Evolutionary conservation across 2,797 vertebrate species (phyloP), one percentile per base, ranked within the genome.

Genomic region (Babyrousa celebensis): DNA sequence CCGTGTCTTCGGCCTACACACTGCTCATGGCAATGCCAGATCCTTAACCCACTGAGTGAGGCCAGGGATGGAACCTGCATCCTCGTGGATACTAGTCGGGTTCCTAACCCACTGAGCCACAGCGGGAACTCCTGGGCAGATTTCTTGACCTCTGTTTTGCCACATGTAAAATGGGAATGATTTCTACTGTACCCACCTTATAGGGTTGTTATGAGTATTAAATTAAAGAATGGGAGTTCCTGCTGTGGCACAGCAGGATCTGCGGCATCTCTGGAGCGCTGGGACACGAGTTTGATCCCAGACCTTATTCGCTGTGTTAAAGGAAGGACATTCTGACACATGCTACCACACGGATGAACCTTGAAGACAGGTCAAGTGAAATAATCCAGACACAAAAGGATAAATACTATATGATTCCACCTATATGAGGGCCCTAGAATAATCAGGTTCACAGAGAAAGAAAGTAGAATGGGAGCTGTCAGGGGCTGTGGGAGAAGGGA

Each of bases 101-200:
- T 48, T 48, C 43, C 9, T 48, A 48, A 48, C 43, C 43, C 43
- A 48, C 43, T 48, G 43, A 48, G 43, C 7, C 43, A 48, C 43
- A 48, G 9, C 43, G 9, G 43, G 43, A 10, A 48, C 43, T 48
- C 43, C 43, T 48, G 43, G 60, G 25, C 32, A 88, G 62, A 17
- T 70, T 87, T 84, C 89, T 86, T 94, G 25, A 62, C 29, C 18
- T 83, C 17, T 72, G 16, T 74, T 77, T 72, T 78, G 43, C 83
- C 54, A 65, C 29, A 54, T 52, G 21, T 77, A 82, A 83, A 89
- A 75, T 36, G 85, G 16, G 4, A 52, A 86, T 27, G 29, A 71
- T 29, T 63, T n/a, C n/a, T 43, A 27, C 18, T 32, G 52, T 40
- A 60, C 25, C 27, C 14, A 21, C 52, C 25, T 82, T 43, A 63